Evolutionary conservation across 2,113 vertebrate species (phyloP), one percentile per base, ranked within the genome.

Genomic region (Thomomys bottae): DNA sequence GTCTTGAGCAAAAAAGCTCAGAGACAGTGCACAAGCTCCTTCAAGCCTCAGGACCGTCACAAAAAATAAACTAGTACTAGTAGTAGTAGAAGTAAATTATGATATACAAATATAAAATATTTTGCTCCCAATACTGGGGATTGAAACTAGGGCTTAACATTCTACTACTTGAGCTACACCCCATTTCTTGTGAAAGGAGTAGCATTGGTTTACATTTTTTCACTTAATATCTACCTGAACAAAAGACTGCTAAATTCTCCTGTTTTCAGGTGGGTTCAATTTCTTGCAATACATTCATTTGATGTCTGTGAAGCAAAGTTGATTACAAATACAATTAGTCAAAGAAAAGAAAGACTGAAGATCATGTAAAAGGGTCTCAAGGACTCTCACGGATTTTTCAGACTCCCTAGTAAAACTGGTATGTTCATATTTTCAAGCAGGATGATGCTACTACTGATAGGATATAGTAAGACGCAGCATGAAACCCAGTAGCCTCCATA

Each of bases 21-120:
- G 45, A 49, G 45, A 49, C 45, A 49, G 45, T 49, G 45, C 45
- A 8, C 8, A 49, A 12, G 49, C 49, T 15, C 49, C 18, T 54
- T 54, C 15, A 54, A 54, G 49, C 49, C 49, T 15, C 49, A 54
- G 49, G 49, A 54, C 49, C 49, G 18, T 17, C 49, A 54, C 49
- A 54, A 54, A 17, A 54, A 54, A 8, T 18, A 54, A 54, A 45
- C 6, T 54, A 17, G 4, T 54, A 54, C 12, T 54, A 54, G 4
- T 61, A 61, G 8, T 24, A 61, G 75, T 40, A 80, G 28, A 24
- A 71, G 38, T 80, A 64, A 78, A 42, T 34, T 9, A 68, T n/a
- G 75, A 61, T 38, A 71, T 61, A 4, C 24, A 32, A 66, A 82
- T n/a, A 30, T 91, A 80, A 83, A 87, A 67, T 72, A 89, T 61